These are phyloP conservation scores for Piezodorus guildinii DNA, from an alignment of 1,140 invertebrate genomes.

Conservation along the genomic window DNA sequence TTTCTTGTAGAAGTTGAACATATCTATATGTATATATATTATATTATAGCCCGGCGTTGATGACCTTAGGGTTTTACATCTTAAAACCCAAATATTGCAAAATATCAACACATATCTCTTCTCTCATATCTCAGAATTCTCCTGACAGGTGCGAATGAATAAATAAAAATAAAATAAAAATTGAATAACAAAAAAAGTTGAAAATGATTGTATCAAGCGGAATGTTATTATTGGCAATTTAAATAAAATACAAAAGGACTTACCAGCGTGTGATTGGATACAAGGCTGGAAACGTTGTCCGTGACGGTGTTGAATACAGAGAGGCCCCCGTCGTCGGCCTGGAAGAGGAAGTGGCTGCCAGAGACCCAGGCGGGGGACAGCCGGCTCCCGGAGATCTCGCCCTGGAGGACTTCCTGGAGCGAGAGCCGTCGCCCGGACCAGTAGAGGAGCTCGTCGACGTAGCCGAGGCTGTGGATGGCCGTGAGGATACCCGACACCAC, in stretches of 20 bases:
- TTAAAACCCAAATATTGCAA: too few species aligned
- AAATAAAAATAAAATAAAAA: too few species aligned
- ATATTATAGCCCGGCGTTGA: too few species aligned
- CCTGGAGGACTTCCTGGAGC: constrained; percentile 52
- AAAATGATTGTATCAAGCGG: too few species aligned
- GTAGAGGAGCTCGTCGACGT: constrained; percentile 74
- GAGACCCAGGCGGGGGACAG: constrained; percentile 66
- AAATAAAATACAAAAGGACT: constrained; percentile 32
- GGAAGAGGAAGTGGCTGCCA: constrained; percentile 66
- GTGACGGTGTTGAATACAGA: constrained; percentile 59
- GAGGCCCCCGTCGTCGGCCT: constrained; percentile 68
- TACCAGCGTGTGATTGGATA: constrained; percentile 73
- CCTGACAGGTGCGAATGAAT: too few species aligned
- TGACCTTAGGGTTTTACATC: too few species aligned
- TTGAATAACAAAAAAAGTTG: too few species aligned
- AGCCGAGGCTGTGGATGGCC: constrained; percentile 73
- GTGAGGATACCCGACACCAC: constrained; percentile 73
- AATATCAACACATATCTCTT: too few species aligned
- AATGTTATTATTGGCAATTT: too few species aligned
- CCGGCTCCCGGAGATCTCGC: constrained; percentile 57
- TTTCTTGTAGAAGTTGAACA: too few species aligned
- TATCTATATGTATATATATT: too few species aligned
- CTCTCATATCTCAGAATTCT: too few species aligned
- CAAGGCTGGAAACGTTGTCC: constrained; percentile 60
- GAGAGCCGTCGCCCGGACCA: constrained; percentile 71